Conservation (phyloP, 2,113 vertebrate genomes). For the Chaetodon auriga region DNA sequence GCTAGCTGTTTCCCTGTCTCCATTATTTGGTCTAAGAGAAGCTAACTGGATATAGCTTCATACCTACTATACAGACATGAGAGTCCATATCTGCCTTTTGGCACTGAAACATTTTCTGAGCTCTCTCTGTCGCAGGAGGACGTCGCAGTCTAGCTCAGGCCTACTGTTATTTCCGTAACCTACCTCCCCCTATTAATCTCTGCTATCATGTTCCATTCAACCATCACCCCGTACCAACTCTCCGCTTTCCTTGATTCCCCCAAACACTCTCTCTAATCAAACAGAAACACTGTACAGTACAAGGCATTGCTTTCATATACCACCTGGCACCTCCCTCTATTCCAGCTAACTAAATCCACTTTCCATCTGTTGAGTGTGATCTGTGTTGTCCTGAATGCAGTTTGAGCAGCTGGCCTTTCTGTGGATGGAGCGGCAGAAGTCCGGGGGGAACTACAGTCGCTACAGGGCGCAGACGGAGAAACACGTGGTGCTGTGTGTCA, state of each 20-base stretch:
- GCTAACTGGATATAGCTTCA: no score
- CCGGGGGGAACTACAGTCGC: constrained; percentile 88
- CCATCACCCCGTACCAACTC: constrained; percentile 18
- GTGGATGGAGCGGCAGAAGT: constrained; percentile 90
- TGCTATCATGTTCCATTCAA: constrained; percentile 30
- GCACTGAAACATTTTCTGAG: not conserved
- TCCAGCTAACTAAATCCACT: constrained; percentile 67
- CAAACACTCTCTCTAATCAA: constrained; percentile 66
- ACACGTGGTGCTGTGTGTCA: constrained; percentile 88
- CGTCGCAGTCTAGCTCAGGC: not conserved
- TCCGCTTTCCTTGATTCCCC: constrained; percentile 46
- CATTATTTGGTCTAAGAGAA: not conserved
- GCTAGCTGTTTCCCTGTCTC: no score
- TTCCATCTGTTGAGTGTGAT: constrained; percentile 70
- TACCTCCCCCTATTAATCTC: constrained; percentile 8
- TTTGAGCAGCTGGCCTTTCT: constrained; percentile 89
- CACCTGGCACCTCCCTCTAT: constrained; percentile 56
- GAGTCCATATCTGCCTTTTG: no score
- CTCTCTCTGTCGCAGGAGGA: not conserved
- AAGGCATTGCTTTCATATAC: constrained; percentile 42
- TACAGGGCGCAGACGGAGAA: constrained; percentile 89
- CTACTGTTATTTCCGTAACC: not conserved
- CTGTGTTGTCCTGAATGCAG: constrained; percentile 70
- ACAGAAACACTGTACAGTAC: constrained; percentile 44
- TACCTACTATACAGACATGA: no score